Evolutionary conservation across 2,113 vertebrate genomes (phyloP).

Genomic region (Bos indicus): DNA sequence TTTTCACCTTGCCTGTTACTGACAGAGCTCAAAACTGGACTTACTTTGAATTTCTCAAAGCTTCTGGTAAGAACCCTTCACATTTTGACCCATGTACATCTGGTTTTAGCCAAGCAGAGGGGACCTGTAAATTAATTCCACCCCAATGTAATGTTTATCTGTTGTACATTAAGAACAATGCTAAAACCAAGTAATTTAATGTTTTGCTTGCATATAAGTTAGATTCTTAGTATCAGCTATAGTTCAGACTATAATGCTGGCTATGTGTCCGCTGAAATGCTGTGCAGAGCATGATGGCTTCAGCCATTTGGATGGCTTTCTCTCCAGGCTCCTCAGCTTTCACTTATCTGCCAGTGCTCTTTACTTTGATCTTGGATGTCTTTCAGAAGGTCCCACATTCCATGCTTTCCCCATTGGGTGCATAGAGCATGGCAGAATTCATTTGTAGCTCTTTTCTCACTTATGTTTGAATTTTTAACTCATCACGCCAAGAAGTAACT

Average conservation of each 20-base stretch:
- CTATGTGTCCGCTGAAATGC: background rate
- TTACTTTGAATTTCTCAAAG: conserved; percentile 47
- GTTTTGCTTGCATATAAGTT: conserved; percentile 7
- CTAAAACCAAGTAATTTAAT: conserved; percentile 8
- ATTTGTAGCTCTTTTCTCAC: background rate
- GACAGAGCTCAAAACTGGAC: conserved; percentile 42
- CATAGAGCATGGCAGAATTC: background rate
- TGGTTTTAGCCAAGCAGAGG: conserved; percentile 36
- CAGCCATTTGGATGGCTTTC: background rate
- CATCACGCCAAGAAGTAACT: background rate
- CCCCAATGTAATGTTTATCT: conserved; percentile 32
- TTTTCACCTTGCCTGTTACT: background rate
- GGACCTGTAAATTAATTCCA: conserved; percentile 10
- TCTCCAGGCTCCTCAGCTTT: background rate
- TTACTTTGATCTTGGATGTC: background rate
- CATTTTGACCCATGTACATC: background rate
- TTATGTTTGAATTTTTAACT: background rate
- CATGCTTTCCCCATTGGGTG: background rate
- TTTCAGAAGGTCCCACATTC: background rate
- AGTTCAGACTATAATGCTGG: background rate
- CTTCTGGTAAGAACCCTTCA: background rate
- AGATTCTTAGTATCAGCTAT: background rate
- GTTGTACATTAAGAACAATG: conserved; percentile 11
- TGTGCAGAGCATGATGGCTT: background rate
- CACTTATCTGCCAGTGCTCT: background rate